phyloP scores from a whole-genome alignment of 2,888 invertebrate species.

The Malacosoma neustria region DNA sequence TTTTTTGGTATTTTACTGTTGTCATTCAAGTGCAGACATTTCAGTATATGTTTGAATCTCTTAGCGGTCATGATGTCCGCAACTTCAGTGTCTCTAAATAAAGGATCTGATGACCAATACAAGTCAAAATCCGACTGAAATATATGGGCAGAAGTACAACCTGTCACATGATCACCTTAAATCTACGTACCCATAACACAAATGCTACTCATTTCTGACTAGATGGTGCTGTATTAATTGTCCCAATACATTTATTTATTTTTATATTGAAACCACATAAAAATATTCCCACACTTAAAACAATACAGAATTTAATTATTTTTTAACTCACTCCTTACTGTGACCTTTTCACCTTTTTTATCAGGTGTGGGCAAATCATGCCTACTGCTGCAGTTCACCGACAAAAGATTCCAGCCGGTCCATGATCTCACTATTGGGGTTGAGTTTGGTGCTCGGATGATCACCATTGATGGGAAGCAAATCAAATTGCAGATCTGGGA shows the following conservation, averaged over 20 bases:
- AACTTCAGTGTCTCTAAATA: slow-evolving; percentile 7
- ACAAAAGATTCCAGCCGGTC: slow-evolving; percentile 98
- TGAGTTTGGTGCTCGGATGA: slow-evolving; percentile 99
- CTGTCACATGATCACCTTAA: too few species aligned
- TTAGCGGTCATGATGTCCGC: slow-evolving; percentile 7
- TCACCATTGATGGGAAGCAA: slow-evolving; percentile 99
- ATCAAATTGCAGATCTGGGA: slow-evolving; percentile 99
- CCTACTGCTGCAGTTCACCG: slow-evolving; percentile 98
- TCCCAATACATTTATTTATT: too few species aligned
- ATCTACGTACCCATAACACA: too few species aligned
- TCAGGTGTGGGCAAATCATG: slow-evolving; percentile 99
- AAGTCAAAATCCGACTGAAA: too few species aligned
- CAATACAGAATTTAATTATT: too few species aligned
- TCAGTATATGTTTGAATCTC: slow-evolving; percentile 6
- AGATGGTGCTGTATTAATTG: too few species aligned
- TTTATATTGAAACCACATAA: too few species aligned
- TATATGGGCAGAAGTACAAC: too few species aligned
- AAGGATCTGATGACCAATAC: slow-evolving; percentile 9
- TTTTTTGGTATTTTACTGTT: slow-evolving; percentile 6
- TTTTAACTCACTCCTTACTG: too few species aligned
- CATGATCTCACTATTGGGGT: slow-evolving; percentile 99
- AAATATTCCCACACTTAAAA: too few species aligned
- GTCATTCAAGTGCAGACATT: slow-evolving; percentile 7
- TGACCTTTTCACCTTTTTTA: too few species aligned
- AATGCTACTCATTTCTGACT: too few species aligned